Base-by-base conservation (phyloP, 2,888 invertebrate species). In the Brenthis hecate region DNA sequence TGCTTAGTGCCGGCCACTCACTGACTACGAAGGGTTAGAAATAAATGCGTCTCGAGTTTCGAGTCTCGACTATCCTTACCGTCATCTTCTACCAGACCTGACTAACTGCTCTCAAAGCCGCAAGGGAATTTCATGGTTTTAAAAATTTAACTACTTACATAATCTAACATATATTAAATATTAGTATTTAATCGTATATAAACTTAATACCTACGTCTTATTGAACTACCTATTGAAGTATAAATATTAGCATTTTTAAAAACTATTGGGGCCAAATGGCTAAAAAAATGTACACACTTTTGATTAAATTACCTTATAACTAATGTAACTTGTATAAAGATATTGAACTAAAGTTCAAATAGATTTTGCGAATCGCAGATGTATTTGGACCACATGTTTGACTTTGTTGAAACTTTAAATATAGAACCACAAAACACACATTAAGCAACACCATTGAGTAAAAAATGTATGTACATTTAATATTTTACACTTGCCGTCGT, bases 21-120 rank as follows among this genome's bases (percentile, higher is more conserved):
- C 66, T 72, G 71, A 71, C 73, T 73, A 63, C 74, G 75, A 76
- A 75, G 77, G 78, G 75, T 77, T 75, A 80, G 76, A 78, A 75
- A 72, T 76, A 78, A 80, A 72, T 75, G 75, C 76, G 78, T 77
- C 77, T 74, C 36, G 36, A 43, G 36, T 43, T 43, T 43, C 36
- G 36, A 43, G 36, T 43, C 11, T 36, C 74, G 74, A 63, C 74
- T 72, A 76, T 72, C 72, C 70, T 65, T 72, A 13, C 53, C 23
- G 69, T 75, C 73, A 75, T 80, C 80, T 78, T 80, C 66, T 73
- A 80, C 78, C 79, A 75, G 70, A 76, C 56, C 62, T 53, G 60
- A 68, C 36, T 62, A 14, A 60, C 47, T 28, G 28, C 13, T 60
- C 23, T n/a, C 50, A 16, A 50, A 28, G 1, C 11, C 6, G 8